Base-by-base conservation (phyloP, 1,140 invertebrate species). In the Cydia fagiglandana region DNA sequence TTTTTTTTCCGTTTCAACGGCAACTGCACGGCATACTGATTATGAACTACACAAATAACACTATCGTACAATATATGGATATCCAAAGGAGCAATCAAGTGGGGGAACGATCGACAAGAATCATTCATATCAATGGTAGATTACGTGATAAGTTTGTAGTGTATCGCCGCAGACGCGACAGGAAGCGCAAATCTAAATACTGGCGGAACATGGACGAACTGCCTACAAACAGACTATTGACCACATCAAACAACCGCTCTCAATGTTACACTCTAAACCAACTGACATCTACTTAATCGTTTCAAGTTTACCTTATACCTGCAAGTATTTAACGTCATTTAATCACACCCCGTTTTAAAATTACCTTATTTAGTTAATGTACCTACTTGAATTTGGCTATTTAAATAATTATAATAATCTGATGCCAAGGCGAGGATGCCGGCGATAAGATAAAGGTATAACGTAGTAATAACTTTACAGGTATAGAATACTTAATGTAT, bases 31-130 rank as follows among this genome's bases (percentile, higher is more conserved):
- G 15, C 34, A 10, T 41, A 41, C n/a, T 1, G 15, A 70, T 70
- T 79, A 85, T 80, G 80, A 78, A 77, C 53, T 79, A 82, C 80
- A 84, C 84, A 86, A 85, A 88, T 80, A 82, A 47, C 81, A 79
- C 87, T 88, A 91, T 89, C 86, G 73, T 28, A 80, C 78, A 75
- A 74, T 66, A 76, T 80, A 74, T 74, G 74, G 77, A 15, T 70
- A 77, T 84, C 85, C 83, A 79, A 83, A 80, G 73, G 80, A 81
- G 78, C 80, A 82, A 84, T 82, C 79, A 77, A 70, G 75, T 76
- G 76, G 79, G 66, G 75, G 75, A 77, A 76, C 73, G 66, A 70
- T 45, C 38, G 66, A 41, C 66, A 70, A 70, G 66, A 70, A 41
- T 45, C 34, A 82, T 70, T 76, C 53, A 73, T 79, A 78, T 80